Percentiles rank a stretch among this genome's conserved stretches.
phyloP scores from a whole-genome alignment of 2,797 vertebrate genomes.

The Sebastes taczanowskii region DNA sequence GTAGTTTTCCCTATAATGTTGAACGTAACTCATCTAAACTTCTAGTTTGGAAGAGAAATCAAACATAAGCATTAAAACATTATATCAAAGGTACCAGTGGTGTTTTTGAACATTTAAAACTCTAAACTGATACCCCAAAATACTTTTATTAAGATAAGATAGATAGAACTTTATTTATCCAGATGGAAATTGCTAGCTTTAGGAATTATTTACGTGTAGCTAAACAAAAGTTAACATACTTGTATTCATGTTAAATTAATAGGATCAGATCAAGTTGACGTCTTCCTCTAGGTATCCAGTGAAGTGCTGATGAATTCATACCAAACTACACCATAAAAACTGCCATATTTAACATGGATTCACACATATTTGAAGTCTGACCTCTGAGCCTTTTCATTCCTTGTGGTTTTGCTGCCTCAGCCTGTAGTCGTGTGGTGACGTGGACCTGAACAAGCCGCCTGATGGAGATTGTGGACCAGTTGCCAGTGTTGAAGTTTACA shows the following conservation, averaged over 20 bases:
- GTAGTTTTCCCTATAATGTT: not conserved
- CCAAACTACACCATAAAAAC: not conserved
- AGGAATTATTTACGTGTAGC: not conserved
- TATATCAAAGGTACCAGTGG: not conserved
- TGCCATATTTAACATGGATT: conserved; percentile 31
- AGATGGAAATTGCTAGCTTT: not conserved
- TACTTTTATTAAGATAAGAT: not conserved
- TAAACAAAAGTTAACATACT: not conserved
- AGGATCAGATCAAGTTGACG: not conserved
- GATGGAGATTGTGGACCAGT: conserved; percentile 71
- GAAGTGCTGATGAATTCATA: not conserved
- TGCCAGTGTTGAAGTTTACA: conserved; percentile 76
- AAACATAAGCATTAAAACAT: not conserved
- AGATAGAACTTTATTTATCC: not conserved
- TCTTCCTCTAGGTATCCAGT: not conserved
- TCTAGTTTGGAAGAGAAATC: not conserved
- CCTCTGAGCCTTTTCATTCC: conserved; percentile 67
- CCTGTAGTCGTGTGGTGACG: conserved; percentile 67
- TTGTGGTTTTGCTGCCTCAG: conserved; percentile 29
- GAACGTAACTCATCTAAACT: not conserved
- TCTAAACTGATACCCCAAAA: not conserved
- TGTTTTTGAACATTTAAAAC: not conserved
- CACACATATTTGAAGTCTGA: conserved; percentile 26
- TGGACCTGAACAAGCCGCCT: conserved; percentile 65
- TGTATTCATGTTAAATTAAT: not conserved